These are phyloP conservation scores for Rhagologus leucostigma DNA, from an alignment of 2,113 vertebrate genomes.

Conservation along the genomic window DNA sequence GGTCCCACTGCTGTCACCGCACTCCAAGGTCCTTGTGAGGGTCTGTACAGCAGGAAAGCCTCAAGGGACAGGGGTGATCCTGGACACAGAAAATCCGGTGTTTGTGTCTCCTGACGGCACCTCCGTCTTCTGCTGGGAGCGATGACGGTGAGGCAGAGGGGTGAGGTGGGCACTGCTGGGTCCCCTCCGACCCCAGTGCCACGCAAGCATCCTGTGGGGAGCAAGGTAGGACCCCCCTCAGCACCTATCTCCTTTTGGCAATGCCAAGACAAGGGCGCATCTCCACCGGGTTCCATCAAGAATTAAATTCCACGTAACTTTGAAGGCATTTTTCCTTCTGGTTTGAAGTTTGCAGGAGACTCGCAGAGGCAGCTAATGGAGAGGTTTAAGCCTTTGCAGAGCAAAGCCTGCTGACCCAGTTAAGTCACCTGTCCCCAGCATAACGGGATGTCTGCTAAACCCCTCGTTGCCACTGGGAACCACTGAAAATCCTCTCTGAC, in stretches of 20 bases:
- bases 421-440: constrained; percentile 52
- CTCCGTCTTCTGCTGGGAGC: fast-evolving
- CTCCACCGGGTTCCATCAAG: fast-evolving
- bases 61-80: neutral
- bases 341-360: neutral
- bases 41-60: neutral
- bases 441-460: neutral
- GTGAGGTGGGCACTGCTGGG: neutral
- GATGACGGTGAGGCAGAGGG: neutral
- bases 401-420: constrained; percentile 42
- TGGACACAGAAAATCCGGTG: fast-evolving
- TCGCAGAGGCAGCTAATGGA: neutral
- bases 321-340: neutral
- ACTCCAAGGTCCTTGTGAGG: neutral
- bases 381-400: neutral
- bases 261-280: fast-evolving
- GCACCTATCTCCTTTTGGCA: fast-evolving
- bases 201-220: fast-evolving
- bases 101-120: neutral
- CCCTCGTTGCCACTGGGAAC: neutral
- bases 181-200: neutral
- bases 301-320: neutral
- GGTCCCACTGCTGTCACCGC: fast-evolving
- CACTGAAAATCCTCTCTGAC: neutral
- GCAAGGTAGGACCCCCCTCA: fast-evolving